Conservation (phyloP, 1,140 invertebrate species). For the Heliothis virescens region DNA sequence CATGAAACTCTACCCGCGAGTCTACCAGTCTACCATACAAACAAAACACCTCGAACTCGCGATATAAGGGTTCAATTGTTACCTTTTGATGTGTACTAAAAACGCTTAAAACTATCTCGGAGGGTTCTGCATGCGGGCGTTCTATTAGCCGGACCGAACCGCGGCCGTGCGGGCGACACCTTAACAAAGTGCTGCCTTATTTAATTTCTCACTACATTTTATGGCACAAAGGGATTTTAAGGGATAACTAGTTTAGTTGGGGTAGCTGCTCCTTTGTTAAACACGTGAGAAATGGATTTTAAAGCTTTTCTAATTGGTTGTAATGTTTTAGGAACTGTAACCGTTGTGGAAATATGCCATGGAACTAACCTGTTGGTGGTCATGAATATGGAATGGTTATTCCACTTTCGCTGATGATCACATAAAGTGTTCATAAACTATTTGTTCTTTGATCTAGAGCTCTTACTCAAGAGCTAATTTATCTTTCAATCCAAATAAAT, state of each 20-base stretch:
- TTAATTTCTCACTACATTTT: conserved; percentile 47
- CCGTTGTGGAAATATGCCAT: neutral
- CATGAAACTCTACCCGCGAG: conserved; percentile 1
- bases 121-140: conserved; percentile 45
- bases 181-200: conserved; percentile 40
- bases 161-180: conserved; percentile 44
- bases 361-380: neutral
- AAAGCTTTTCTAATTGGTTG: neutral
- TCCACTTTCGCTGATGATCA: too few species aligned
- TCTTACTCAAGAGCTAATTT: too few species aligned
- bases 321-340: conserved; percentile 1
- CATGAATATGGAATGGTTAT: neutral
- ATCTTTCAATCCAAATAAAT: too few species aligned
- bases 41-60: conserved; percentile 34
- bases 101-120: conserved; percentile 49
- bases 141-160: conserved; percentile 28
- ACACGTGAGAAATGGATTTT: conserved; percentile 31
- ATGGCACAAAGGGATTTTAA: conserved; percentile 42
- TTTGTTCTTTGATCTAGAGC: too few species aligned
- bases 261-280: conserved; percentile 10
- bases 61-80: conserved; percentile 48
- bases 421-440: too few species aligned
- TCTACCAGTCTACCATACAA: conserved; percentile 13
- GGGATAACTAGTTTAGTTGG: conserved; percentile 46
- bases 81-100: conserved; percentile 50